Conservation (phyloP, 2,888 invertebrate species). For the Apodemia hepburni region DNA sequence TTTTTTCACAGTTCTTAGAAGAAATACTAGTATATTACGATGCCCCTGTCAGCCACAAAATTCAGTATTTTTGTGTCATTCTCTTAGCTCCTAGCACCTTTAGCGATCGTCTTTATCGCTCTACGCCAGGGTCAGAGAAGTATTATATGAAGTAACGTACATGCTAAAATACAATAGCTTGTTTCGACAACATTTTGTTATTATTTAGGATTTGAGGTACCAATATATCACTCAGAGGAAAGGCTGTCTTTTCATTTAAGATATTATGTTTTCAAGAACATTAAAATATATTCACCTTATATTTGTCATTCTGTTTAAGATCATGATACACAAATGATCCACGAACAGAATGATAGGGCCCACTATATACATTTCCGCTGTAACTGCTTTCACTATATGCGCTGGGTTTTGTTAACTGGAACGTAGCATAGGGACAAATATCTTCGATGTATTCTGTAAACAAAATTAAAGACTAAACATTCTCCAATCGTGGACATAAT, state of each 20-base stretch:
- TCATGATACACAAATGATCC: slow-evolving; percentile 95
- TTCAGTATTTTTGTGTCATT: no score
- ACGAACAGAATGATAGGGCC: slow-evolving; percentile 91
- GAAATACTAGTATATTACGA: no score
- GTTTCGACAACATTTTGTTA: no score
- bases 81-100: no score
- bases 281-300: slow-evolving; percentile 79
- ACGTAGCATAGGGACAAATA: slow-evolving; percentile 95
- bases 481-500: no score
- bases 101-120: no score
- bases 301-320: slow-evolving; percentile 89
- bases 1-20: no score
- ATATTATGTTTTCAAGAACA: background rate
- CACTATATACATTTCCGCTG: slow-evolving; percentile 93
- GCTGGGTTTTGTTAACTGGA: slow-evolving; percentile 91
- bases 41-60: no score
- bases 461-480: background rate
- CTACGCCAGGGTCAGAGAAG: no score
- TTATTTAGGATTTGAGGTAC: background rate
- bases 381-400: slow-evolving; percentile 94
- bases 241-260: slow-evolving; percentile 2
- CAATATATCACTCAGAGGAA: slow-evolving; percentile 9
- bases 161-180: no score
- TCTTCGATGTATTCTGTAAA: slow-evolving; percentile 92
- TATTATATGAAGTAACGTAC: no score